A percentile compares a stretch with the other conserved stretches of the same genome.
Evolutionary conservation across 1,140 invertebrate species (phyloP).

Genomic region (Drosophila guanche): DNA sequence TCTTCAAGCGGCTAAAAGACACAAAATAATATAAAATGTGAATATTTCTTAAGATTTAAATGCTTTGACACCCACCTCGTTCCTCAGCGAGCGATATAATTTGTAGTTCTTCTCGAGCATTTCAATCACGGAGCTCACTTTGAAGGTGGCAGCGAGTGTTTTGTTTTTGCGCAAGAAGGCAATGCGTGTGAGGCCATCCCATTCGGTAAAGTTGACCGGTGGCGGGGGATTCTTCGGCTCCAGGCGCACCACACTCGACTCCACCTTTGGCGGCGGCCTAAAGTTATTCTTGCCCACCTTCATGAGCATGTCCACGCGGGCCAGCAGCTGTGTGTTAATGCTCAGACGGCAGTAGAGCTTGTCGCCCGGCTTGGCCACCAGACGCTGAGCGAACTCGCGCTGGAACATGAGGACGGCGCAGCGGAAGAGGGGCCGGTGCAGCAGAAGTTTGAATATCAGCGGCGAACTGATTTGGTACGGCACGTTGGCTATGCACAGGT

Average conservation of each 20-base stretch:
- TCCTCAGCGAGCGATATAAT: slow-evolving; percentile 93
- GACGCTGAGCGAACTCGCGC: slow-evolving; percentile 98
- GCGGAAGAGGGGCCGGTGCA: slow-evolving; percentile 94
- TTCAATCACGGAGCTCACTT: slow-evolving; percentile 91
- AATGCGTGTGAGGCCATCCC: slow-evolving; percentile 98
- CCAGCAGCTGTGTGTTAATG: slow-evolving; percentile 97
- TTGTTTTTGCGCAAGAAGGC: slow-evolving; percentile 98
- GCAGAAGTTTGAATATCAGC: slow-evolving; percentile 97
- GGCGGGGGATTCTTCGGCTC: slow-evolving; percentile 98
- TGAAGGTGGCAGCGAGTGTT: slow-evolving; percentile 93
- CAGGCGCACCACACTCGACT: slow-evolving; percentile 98
- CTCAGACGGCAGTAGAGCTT: slow-evolving; percentile 98
- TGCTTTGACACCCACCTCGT: slow-evolving; percentile 87
- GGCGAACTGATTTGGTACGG: slow-evolving; percentile 99
- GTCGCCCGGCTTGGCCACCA: slow-evolving; percentile 98
- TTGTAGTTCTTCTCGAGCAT: slow-evolving; percentile 96
- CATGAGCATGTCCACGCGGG: slow-evolving; percentile 98
- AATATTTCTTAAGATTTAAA: background rate
- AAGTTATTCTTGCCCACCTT: slow-evolving; percentile 99
- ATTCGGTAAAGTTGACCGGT: slow-evolving; percentile 97
- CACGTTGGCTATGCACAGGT: slow-evolving; percentile 99
- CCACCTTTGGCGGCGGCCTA: slow-evolving; percentile 98
- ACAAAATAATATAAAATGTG: background rate
- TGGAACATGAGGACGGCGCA: slow-evolving; percentile 99
- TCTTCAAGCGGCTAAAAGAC: slow-evolving; percentile 88